Evolutionary conservation across 2,113 vertebrate genomes (phyloP).

Genomic region (Chinchilla lanigera): DNA sequence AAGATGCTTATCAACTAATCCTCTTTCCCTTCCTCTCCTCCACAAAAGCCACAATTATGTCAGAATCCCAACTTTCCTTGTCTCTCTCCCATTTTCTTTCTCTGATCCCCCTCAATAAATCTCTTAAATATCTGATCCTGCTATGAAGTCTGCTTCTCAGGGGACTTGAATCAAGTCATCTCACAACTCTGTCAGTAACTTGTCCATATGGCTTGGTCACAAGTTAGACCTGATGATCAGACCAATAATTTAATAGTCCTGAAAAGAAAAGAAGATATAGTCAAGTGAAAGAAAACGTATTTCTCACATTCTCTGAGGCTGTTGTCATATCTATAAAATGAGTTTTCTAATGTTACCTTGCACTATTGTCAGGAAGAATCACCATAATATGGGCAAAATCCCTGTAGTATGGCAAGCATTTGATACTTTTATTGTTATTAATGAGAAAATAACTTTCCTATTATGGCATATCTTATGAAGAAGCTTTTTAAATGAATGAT

Average conservation of each 20-base stretch:
- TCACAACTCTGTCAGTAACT: background rate
- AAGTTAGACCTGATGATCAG: background rate
- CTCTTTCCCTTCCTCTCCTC: background rate
- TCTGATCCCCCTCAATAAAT: background rate
- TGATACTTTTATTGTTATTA: conserved; percentile 34
- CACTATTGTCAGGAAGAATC: background rate
- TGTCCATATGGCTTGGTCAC: background rate
- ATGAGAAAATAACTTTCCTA: conserved; percentile 46
- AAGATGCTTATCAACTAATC: background rate
- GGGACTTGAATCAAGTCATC: background rate
- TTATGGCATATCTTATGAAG: background rate
- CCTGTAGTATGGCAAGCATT: background rate
- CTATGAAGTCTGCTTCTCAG: conserved; percentile 5
- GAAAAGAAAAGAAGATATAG: background rate
- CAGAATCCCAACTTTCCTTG: background rate
- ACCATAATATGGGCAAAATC: background rate
- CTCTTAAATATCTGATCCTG: background rate
- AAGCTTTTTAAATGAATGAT: conserved; percentile 46
- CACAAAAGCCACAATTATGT: background rate
- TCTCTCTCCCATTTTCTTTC: background rate
- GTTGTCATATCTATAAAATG: background rate
- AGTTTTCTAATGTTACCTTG: background rate
- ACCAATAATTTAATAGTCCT: background rate
- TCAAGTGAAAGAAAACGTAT: background rate
- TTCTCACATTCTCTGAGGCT: background rate